Conservation (phyloP, 1,140 invertebrate genomes). For the Ceratosolen fusciceps region DNA sequence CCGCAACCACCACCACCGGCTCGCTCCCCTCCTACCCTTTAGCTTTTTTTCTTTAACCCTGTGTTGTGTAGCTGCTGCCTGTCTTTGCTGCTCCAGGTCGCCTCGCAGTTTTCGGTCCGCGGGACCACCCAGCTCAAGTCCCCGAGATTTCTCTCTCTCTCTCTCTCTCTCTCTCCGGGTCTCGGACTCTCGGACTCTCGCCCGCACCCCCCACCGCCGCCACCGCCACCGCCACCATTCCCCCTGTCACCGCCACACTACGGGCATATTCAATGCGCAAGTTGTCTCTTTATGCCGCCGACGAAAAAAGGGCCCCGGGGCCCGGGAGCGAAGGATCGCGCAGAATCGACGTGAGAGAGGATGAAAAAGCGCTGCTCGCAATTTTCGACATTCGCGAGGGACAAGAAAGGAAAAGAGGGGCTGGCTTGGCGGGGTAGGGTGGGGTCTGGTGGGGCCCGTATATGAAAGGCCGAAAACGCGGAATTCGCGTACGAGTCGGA, state of each 20-base stretch:
- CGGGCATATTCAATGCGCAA: constrained; percentile 26
- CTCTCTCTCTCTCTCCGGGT: neutral
- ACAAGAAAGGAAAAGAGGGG: constrained; percentile 5
- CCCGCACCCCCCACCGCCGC: neutral
- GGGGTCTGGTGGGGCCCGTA: neutral
- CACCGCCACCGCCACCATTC: no score
- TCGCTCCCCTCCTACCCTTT: constrained; percentile 23
- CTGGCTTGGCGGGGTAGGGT: no score
- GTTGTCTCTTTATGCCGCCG: constrained; percentile 30
- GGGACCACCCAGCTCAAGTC: constrained; percentile 32
- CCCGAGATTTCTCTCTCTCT: constrained; percentile 7
- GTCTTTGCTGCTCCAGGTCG: constrained; percentile 14
- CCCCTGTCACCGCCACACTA: no score
- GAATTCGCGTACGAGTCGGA: no score
- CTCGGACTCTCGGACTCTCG: neutral
- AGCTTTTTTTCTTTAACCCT: constrained; percentile 46
- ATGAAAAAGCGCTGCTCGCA: constrained; percentile 28
- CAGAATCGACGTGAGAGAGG: constrained; percentile 8
- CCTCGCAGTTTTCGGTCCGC: constrained; percentile 28
- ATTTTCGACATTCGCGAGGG: constrained; percentile 34
- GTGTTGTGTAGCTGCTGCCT: no score
- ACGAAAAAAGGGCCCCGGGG: constrained; percentile 33
- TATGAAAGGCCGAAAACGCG: constrained; percentile 9
- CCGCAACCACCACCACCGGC: no score
- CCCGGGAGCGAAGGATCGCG: neutral